phyloP scores from a whole-genome alignment of 2,797 vertebrate species.

The Betta splendens region DNA sequence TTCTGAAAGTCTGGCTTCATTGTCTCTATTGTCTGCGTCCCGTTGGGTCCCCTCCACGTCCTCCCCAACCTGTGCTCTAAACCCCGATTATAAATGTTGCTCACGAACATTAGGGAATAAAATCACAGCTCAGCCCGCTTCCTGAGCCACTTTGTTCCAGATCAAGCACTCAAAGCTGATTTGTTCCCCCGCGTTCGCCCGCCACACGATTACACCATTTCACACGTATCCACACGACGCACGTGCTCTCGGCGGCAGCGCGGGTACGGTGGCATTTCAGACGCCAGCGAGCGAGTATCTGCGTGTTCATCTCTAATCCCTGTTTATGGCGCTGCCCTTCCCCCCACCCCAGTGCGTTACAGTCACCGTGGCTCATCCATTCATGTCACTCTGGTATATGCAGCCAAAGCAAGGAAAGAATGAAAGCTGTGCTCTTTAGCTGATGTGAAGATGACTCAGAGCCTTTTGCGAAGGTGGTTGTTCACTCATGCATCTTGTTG shows the following conservation, averaged over 20 bases:
- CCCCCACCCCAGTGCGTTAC: slow-evolving; percentile 32
- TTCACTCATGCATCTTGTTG: slow-evolving; percentile 52
- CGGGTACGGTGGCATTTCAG: slow-evolving; percentile 49
- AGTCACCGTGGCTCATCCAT: slow-evolving; percentile 34
- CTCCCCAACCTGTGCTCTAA: slow-evolving; percentile 39
- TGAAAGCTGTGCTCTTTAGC: slow-evolving; percentile 32
- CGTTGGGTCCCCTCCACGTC: slow-evolving; percentile 20
- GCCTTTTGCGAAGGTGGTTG: slow-evolving; percentile 38
- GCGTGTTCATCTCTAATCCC: slow-evolving; percentile 75
- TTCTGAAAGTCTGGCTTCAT: slow-evolving; percentile 16
- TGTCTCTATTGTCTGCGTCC: slow-evolving; percentile 3
- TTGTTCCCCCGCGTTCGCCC: slow-evolving; percentile 47
- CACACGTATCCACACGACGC: slow-evolving; percentile 10
- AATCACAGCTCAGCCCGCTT: slow-evolving; percentile 57
- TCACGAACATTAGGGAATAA: slow-evolving; percentile 57
- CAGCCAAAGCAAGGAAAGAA: slow-evolving; percentile 30
- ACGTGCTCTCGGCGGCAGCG: slow-evolving; percentile 23
- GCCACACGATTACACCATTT: slow-evolving; percentile 36
- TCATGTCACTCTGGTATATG: slow-evolving; percentile 52
- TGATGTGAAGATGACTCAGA: slow-evolving; percentile 36
- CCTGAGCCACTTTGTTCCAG: slow-evolving; percentile 69
- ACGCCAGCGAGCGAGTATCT: slow-evolving; percentile 59
- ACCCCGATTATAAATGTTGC: slow-evolving; percentile 57
- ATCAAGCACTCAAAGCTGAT: slow-evolving; percentile 71
- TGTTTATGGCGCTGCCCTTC: slow-evolving; percentile 54